Conservation (phyloP, 23 tunicate species). For the Corella eumyota region DNA sequence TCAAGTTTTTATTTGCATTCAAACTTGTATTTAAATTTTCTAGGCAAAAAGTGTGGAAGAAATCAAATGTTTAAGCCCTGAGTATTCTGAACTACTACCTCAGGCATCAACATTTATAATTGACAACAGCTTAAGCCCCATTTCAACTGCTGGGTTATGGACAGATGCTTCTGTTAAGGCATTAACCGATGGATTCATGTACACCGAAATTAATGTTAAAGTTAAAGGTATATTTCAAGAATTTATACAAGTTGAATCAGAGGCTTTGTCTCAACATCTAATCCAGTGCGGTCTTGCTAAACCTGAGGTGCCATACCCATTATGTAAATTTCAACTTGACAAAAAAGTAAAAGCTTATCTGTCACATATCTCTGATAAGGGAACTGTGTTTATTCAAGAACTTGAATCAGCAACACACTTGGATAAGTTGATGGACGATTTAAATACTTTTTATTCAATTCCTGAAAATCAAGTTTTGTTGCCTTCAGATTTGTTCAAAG, state of each 20-base stretch:
- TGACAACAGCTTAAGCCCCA: conserved; percentile 8
- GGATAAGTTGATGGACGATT: conserved; percentile 11
- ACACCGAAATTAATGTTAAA: conserved; percentile 26
- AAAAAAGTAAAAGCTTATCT: conserved; percentile 12
- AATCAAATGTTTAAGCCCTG: conserved; percentile 8
- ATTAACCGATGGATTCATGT: conserved; percentile 9
- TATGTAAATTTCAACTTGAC: background rate
- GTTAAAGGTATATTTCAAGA: background rate
- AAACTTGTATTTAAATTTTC: background rate
- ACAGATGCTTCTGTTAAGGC: conserved; percentile 19
- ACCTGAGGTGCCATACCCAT: conserved; percentile 5
- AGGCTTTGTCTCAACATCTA: conserved; percentile 4
- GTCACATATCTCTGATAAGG: conserved; percentile 4
- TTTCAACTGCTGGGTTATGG: conserved; percentile 41
- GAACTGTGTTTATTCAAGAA: conserved; percentile 16
- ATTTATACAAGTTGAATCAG: conserved; percentile 1
- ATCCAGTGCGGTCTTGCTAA: conserved; percentile 17
- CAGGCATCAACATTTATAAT: conserved; percentile 14
- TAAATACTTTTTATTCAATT: conserved; percentile 2
- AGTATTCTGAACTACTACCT: conserved; percentile 10
- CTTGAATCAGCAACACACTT: conserved; percentile 7
- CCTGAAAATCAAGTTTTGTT: conserved; percentile 1
- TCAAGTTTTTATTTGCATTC: too few species aligned
- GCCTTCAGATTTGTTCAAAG: background rate
- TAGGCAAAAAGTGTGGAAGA: conserved; percentile 12